Conservation (phyloP, 2,113 vertebrate genomes). For the Brachyhypopomus occidentalis region DNA sequence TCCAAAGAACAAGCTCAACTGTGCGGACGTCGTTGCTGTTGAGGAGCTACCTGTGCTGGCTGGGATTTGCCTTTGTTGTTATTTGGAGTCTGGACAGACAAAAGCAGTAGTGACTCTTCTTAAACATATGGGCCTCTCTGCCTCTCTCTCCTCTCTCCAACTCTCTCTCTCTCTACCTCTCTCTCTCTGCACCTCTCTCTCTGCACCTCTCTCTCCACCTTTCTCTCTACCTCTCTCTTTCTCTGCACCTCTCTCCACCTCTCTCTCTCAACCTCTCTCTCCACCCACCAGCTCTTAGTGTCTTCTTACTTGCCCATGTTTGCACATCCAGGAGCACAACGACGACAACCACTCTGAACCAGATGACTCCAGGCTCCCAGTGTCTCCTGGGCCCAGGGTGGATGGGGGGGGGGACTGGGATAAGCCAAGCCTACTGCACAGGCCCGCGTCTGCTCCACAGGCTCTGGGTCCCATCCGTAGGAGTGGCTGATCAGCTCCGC, state of each 20-base stretch:
- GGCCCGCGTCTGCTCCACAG: conserved; percentile 48
- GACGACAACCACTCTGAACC: conserved; percentile 74
- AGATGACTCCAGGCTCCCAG: conserved; percentile 73
- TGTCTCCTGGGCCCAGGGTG: conserved; percentile 67
- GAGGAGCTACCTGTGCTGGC: conserved; percentile 50
- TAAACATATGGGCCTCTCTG: conserved; percentile 61
- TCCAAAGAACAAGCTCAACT: conserved; percentile 52
- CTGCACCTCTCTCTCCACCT: no score
- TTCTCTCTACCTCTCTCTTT: no score
- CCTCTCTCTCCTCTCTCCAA: neutral
- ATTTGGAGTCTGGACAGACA: conserved; percentile 43
- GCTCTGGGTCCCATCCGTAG: conserved; percentile 61
- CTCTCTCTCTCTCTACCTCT: no score
- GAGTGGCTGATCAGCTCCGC: conserved; percentile 61
- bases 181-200: no score
- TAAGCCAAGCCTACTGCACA: conserved; percentile 62
- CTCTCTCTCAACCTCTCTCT: neutral
- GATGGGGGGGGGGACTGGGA: conserved; percentile 51
- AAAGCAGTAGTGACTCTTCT: conserved; percentile 61
- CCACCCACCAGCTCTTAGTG: conserved; percentile 60
- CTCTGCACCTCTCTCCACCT: no score
- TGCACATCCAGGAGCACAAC: conserved; percentile 66
- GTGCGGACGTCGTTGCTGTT: conserved; percentile 62
- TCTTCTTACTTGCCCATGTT: conserved; percentile 67
- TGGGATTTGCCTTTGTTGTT: conserved; percentile 37